A percentile compares a stretch with the other conserved stretches of the same genome.
phyloP scores from a whole-genome alignment of 1,140 invertebrate genomes.

The Scaptomyza montana region DNA sequence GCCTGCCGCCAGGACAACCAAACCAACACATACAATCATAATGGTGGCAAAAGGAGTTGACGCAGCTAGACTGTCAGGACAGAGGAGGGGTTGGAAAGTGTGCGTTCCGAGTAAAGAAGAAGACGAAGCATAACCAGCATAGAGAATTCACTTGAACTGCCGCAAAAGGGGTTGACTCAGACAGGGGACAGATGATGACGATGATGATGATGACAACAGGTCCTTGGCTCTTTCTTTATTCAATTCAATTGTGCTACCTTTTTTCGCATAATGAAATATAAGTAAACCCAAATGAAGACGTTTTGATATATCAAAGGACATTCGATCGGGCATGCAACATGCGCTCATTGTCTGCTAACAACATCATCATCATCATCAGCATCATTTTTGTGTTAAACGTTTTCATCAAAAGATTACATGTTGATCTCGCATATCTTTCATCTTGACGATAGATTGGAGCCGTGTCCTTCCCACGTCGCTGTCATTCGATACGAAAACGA shows the following conservation, averaged over 20 bases:
- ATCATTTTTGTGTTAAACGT: conserved; percentile 60
- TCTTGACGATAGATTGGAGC: conserved; percentile 57
- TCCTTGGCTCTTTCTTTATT: conserved; percentile 32
- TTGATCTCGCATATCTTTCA: conserved; percentile 81
- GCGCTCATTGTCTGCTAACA: conserved; percentile 54
- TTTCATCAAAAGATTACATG: conserved; percentile 75
- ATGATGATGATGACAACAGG: conserved; percentile 64
- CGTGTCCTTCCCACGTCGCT: conserved; percentile 68
- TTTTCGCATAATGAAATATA: conserved; percentile 77
- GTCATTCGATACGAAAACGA: conserved; percentile 57
- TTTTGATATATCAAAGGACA: conserved; percentile 81
- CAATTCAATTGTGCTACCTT: conserved; percentile 49
- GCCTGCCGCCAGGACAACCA: conserved; percentile 28
- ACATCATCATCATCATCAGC: conserved; percentile 55
- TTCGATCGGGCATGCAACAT: conserved; percentile 79
- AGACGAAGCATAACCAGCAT: conserved; percentile 44
- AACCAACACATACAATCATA: conserved; percentile 33
- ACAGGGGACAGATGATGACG: conserved; percentile 9
- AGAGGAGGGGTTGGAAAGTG: conserved; percentile 61
- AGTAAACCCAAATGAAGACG: conserved; percentile 56
- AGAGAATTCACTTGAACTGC: conserved; percentile 64
- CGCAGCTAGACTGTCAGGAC: conserved; percentile 17
- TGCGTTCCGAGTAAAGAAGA: conserved; percentile 67
- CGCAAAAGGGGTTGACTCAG: conserved; percentile 59
- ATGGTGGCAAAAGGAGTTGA: conserved; percentile 71